phyloP scores from a whole-genome alignment of 1,140 invertebrate genomes.

The Marisa cornuarietis region DNA sequence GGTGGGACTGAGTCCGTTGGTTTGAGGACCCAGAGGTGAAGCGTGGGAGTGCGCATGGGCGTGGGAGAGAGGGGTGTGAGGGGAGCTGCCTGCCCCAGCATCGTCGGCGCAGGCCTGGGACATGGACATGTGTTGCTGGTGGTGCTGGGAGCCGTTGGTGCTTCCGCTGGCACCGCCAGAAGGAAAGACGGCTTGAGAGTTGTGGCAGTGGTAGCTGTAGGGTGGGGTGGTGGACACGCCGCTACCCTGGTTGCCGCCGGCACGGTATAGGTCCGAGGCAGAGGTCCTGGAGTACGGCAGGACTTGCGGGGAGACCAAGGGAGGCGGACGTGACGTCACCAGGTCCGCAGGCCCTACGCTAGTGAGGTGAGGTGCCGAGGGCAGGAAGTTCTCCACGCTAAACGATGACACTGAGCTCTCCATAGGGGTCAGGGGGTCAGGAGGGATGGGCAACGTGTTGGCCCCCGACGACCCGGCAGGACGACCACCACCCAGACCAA shows the following conservation, averaged over 20 bases:
- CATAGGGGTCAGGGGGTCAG: constrained; percentile 30
- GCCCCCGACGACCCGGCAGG: constrained; percentile 6
- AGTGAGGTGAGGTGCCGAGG: constrained; percentile 38
- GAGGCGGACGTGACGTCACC: constrained; percentile 41
- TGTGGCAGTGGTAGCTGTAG: constrained; percentile 41
- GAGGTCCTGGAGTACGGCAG: constrained; percentile 47
- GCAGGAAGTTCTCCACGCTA: constrained; percentile 61
- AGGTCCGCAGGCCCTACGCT: constrained; percentile 44
- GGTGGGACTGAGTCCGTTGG: constrained; percentile 47
- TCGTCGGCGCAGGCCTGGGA: constrained; percentile 11
- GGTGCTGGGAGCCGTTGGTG: constrained; percentile 36
- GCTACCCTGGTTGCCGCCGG: constrained; percentile 23
- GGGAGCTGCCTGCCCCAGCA: constrained; percentile 33
- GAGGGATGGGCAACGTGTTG: constrained; percentile 45
- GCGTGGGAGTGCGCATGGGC: constrained; percentile 34
- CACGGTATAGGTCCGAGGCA: constrained; percentile 50
- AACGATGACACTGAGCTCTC: constrained; percentile 52
- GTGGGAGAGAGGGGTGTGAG: constrained; percentile 44
- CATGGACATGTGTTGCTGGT: constrained; percentile 32
- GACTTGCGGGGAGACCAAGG: constrained; percentile 48
- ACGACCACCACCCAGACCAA: constrained; percentile 1
- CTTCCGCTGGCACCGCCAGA: constrained; percentile 30
- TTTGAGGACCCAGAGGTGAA: constrained; percentile 35
- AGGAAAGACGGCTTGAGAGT: constrained; percentile 21
- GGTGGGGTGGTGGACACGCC: constrained; percentile 32